A percentile compares a stretch with the other conserved stretches of the same genome.
These are phyloP conservation scores for Malachius bipustulatus DNA, from an alignment of 2,888 invertebrate species.

Conservation along the genomic window DNA sequence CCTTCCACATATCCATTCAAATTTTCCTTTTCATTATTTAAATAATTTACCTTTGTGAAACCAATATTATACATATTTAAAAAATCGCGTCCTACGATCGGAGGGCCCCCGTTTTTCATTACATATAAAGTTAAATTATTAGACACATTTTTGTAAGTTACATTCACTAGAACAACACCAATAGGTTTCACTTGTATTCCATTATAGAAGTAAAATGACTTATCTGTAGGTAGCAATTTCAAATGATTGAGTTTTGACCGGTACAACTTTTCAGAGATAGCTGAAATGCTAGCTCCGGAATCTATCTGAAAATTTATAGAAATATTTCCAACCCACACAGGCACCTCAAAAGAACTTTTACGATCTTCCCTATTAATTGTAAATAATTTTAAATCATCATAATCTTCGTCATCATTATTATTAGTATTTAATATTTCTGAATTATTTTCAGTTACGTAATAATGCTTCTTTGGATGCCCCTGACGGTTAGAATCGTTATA, in stretches of 20 bases:
- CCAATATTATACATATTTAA: conserved; percentile 7
- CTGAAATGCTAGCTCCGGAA: conserved; percentile 11
- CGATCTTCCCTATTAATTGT: too few relatives aligned
- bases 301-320: too few relatives aligned
- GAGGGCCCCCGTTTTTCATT: conserved; percentile 9
- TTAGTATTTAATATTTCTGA: too few relatives aligned
- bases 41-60: conserved; percentile 7
- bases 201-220: conserved; percentile 10
- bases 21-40: conserved; percentile 5
- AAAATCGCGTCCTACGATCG: conserved; percentile 9
- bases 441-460: too few relatives aligned
- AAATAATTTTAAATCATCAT: too few relatives aligned
- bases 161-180: conserved; percentile 9
- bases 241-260: conserved; percentile 4
- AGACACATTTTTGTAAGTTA: conserved; percentile 8
- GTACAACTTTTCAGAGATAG: conserved; percentile 10
- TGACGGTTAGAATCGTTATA: too few relatives aligned
- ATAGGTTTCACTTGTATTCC: conserved; percentile 9
- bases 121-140: conserved; percentile 8
- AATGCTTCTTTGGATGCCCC: too few relatives aligned
- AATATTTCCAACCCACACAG: too few relatives aligned
- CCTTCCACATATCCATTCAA: too few relatives aligned
- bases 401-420: too few relatives aligned
- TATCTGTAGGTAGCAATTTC: conserved; percentile 4
- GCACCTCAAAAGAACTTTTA: too few relatives aligned